Conservation (phyloP, 1,140 invertebrate species). For the Drosophila triauraria region DNA sequence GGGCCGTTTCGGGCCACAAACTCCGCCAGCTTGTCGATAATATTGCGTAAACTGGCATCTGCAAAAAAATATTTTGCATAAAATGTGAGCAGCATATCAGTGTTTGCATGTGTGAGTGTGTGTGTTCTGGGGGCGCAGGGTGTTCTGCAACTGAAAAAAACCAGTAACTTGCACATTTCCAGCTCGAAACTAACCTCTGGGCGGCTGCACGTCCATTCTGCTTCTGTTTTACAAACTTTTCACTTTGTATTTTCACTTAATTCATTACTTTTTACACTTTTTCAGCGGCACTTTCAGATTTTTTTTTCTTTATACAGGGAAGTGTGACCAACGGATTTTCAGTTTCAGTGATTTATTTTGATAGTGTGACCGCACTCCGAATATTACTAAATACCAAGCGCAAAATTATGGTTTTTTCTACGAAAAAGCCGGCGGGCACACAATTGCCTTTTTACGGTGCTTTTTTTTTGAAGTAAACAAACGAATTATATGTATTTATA, state of each 20-base stretch:
- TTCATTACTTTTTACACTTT: conserved; percentile 58
- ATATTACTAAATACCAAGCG: too few species aligned
- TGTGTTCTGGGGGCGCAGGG: conserved; percentile 7
- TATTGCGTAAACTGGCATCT: conserved; percentile 88
- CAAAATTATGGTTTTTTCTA: too few species aligned
- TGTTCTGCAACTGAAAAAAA: background rate
- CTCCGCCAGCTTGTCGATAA: conserved; percentile 99
- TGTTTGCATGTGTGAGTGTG: conserved; percentile 16
- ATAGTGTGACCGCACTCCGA: too few species aligned
- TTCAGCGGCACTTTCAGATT: conserved; percentile 45
- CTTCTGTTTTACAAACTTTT: conserved; percentile 41
- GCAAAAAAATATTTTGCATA: conserved; percentile 28
- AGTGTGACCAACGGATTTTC: background rate
- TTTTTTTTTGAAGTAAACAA: conserved; percentile 15
- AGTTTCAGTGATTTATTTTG: too few species aligned
- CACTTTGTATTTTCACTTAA: conserved; percentile 38
- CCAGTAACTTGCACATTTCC: background rate
- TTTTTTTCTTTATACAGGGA: conserved; percentile 20
- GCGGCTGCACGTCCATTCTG: conserved; percentile 70
- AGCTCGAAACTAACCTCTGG: conserved; percentile 41
- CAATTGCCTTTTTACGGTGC: background rate
- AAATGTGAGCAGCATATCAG: conserved; percentile 38
- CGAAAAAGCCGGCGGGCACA: background rate
- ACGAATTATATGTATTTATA: background rate
- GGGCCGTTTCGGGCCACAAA: conserved; percentile 99